These are phyloP conservation scores for Pyrgilauda ruficollis DNA, from an alignment of 2,113 vertebrate species.

Conservation along the genomic window DNA sequence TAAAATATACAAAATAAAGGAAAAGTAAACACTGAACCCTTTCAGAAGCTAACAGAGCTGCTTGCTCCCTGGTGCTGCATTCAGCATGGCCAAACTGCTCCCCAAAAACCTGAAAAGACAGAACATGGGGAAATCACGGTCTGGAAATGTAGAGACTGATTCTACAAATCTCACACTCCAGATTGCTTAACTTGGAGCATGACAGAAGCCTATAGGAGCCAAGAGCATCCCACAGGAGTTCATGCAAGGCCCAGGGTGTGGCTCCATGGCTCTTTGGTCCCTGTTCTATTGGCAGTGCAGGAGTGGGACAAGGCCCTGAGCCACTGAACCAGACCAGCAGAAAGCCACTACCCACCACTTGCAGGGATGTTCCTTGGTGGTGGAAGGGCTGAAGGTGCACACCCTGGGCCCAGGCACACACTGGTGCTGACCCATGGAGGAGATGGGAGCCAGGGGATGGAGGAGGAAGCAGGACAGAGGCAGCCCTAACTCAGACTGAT, in stretches of 20 bases:
- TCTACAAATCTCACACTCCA: background rate
- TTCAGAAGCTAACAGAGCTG: background rate
- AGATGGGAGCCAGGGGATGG: background rate
- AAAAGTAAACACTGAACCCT: background rate
- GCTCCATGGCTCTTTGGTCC: background rate
- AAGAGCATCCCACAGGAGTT: background rate
- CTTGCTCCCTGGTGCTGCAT: background rate
- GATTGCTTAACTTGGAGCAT: background rate
- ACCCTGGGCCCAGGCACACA: fast-evolving
- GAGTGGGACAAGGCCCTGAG: fast-evolving
- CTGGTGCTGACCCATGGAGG: background rate
- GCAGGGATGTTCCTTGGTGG: background rate
- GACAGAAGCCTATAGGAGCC: background rate
- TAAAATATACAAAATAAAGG: background rate
- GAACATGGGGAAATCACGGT: fast-evolving
- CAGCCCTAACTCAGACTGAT: background rate
- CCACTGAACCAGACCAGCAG: fast-evolving
- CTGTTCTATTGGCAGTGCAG: fast-evolving
- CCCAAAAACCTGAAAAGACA: background rate
- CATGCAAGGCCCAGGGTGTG: background rate
- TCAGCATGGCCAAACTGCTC: background rate
- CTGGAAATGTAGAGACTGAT: background rate
- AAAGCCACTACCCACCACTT: background rate
- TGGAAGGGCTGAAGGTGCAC: background rate
- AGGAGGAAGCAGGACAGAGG: background rate